These are phyloP conservation scores for Cephalopholis sonnerati DNA, from an alignment of 2,113 vertebrate genomes.

Conservation along the genomic window DNA sequence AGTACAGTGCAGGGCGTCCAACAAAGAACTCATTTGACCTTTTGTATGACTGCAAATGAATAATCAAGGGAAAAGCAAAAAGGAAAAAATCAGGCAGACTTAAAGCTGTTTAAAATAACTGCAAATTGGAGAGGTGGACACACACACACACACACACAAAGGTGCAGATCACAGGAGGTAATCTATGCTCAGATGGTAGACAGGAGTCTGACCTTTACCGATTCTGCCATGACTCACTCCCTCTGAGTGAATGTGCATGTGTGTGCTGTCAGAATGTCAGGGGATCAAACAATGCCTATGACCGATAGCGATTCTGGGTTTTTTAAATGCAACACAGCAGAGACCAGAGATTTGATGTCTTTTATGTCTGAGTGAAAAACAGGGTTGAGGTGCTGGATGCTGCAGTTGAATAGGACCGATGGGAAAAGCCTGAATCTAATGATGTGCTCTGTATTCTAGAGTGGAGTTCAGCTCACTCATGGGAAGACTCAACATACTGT, in stretches of 20 bases:
- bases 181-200: slow-evolving; percentile 57
- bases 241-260: slow-evolving; percentile 21
- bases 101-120: slow-evolving; percentile 38
- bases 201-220: slow-evolving; percentile 70
- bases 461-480: slow-evolving; percentile 30
- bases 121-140: slow-evolving; percentile 24
- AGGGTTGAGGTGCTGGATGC: neutral
- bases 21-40: slow-evolving; percentile 41
- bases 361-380: slow-evolving; percentile 17
- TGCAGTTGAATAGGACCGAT: neutral
- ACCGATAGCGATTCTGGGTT: neutral
- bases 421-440: slow-evolving; percentile 24
- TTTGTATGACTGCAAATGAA: slow-evolving; percentile 43
- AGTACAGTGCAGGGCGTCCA: neutral
- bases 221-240: slow-evolving; percentile 63
- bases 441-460: slow-evolving; percentile 34
- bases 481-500: slow-evolving; percentile 22
- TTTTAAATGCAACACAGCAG: slow-evolving; percentile 9
- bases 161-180: slow-evolving; percentile 54
- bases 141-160: slow-evolving; percentile 38
- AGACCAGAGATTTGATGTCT: neutral
- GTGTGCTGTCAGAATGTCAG: slow-evolving; percentile 25
- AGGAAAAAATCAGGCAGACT: slow-evolving; percentile 13
- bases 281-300: slow-evolving; percentile 31
- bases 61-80: slow-evolving; percentile 36